Evolutionary conservation across 2,113 vertebrate species (phyloP), one percentile per base, ranked within the genome.

Genomic region (Phaethon lepturus): DNA sequence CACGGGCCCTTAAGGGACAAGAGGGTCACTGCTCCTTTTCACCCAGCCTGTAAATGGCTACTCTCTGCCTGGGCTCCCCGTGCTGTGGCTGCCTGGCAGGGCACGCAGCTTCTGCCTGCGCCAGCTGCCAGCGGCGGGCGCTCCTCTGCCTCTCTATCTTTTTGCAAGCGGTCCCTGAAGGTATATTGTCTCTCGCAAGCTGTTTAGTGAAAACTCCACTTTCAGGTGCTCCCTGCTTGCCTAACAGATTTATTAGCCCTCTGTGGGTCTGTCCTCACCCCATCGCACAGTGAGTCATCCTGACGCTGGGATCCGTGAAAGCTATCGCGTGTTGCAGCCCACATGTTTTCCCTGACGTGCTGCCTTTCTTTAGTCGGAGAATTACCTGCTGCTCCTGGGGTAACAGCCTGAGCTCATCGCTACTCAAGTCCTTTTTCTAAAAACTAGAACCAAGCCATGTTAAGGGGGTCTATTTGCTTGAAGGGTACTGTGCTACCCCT

Each of bases 261-360:
- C 69, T 4, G 13, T 29, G 71, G 68, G 50, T 74, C 50, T 84
- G 19, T 66, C 49, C 64, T 80, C n/a, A 58, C 17, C 17, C 19
- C 17, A 4, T 64, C 63, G 62, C 50, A 13, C 5, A 17, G 9
- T 45, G 69, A 95, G 38, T 78, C 82, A 92, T 40, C 40, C 45
- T 76, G 53, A 13, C 1, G 4, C 50, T 56, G 33, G 18, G 19
- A 31, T 56, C 53, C 40, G 58, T 49, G 63, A 66, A 82, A 79
- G 44, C 38, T 33, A 35, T 33, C 45, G 6, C 25, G 44, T 12
- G 16, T 10, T 55, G 56, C 67, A 88, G 55, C 56, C 82, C 44
- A 49, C n/a, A 3, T 0, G 0, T 47, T 92, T 60, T 38, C 59
- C 38, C 66, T 49, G 29, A 67, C 4, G 5, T 58, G 18, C 35